phyloP scores from a whole-genome alignment of 92 coral and sea anemone genomes.

The Virgularia gustaviana region DNA sequence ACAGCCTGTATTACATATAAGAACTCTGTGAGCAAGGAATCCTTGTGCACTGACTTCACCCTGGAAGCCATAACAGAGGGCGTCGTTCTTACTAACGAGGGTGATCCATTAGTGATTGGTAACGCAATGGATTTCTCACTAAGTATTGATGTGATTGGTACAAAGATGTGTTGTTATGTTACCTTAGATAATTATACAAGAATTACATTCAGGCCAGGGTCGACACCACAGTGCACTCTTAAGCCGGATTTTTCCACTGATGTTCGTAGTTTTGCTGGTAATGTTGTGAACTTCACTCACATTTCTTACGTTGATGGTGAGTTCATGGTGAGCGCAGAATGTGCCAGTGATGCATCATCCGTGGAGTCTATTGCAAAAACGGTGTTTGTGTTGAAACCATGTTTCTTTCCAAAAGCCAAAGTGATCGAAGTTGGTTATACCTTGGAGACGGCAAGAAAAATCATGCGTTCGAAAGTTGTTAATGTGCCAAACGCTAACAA shows the following conservation, averaged over 20 bases:
- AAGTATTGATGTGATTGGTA: slow-evolving; percentile 54
- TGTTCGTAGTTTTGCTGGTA: slow-evolving; percentile 55
- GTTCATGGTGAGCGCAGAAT: slow-evolving; percentile 44
- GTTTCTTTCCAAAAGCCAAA: slow-evolving; percentile 67
- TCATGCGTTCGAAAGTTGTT: slow-evolving; percentile 36
- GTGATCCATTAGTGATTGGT: slow-evolving; percentile 47
- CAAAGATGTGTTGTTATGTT: slow-evolving; percentile 55
- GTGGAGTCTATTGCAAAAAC: slow-evolving; percentile 30
- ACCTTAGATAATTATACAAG: slow-evolving; percentile 55
- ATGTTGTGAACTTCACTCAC: slow-evolving; percentile 25
- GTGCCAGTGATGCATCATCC: slow-evolving; percentile 56
- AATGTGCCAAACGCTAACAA: slow-evolving; percentile 46
- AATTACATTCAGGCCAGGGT: slow-evolving; percentile 39
- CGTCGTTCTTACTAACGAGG: slow-evolving; percentile 44
- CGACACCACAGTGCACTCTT: slow-evolving; percentile 33
- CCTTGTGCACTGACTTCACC: not conserved
- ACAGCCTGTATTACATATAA: slow-evolving; percentile 18
- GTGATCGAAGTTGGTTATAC: slow-evolving; percentile 57
- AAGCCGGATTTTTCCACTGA: slow-evolving; percentile 26
- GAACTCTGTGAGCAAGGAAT: slow-evolving; percentile 55
- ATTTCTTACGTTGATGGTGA: slow-evolving; percentile 23
- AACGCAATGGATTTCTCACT: slow-evolving; percentile 43
- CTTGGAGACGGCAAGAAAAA: slow-evolving; percentile 40
- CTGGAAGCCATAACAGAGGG: slow-evolving; percentile 53
- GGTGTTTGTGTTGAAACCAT: slow-evolving; percentile 53